Base-by-base conservation (phyloP, 2,888 invertebrate genomes). In the Cantharis flavilabris region DNA sequence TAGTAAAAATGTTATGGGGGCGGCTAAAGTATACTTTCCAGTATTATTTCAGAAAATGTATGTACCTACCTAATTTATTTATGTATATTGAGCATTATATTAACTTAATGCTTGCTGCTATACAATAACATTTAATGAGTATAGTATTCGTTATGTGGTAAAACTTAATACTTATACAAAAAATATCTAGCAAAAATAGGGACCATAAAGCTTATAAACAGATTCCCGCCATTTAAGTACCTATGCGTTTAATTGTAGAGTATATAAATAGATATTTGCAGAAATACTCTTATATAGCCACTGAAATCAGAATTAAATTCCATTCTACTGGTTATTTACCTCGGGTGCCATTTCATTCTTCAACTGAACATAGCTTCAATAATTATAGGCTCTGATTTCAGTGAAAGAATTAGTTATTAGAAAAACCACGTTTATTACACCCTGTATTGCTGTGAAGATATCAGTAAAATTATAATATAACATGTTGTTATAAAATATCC, bases 161-260 rank as follows among this genome's bases (percentile, higher is more conserved):
- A 70, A 71, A 62, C 64, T 69, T 70, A 77, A 82, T 80, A 78
- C 13, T 33, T 80, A 76, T 79, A 79, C 65, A 80, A 80, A 77
- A 26, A 80, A 82, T 81, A 82, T 84, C 80, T 83, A 83, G 83
- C 82, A 79, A 83, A 77, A 80, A 83, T 85, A 85, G 86, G 86
- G 86, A 86, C 86, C 86, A 86, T 84, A 83, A 75, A 81, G 84
- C 84, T 85, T 85, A 82, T 64, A 33, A 84, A 84, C 85, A 83
- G 79, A 85, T 84, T 84, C 84, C 85, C 84, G 84, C 84, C 86
- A 84, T 82, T 81, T 49, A 83, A 85, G 83, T 85, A 84, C 84
- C 84, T 85, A 84, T 84, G 83, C 83, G 81, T 80, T 73, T 62
- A 67, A 73, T 49, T 76, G 72, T 70, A 70, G 73, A 76, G 63